Evolutionary conservation across 2,888 invertebrate genomes (phyloP).

Genomic region (Apomyelois bistriatella): DNA sequence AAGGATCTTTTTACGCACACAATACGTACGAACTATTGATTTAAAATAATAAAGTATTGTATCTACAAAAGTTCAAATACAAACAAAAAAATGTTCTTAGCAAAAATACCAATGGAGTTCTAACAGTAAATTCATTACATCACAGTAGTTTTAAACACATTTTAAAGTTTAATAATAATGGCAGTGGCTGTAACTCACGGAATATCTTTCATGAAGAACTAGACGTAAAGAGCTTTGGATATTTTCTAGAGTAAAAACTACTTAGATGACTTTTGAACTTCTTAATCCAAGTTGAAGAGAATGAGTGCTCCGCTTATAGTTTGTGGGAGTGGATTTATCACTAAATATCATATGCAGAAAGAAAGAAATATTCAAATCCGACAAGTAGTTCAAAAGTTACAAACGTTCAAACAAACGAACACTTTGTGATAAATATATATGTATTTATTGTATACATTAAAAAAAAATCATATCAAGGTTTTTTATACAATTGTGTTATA

Average conservation of each 20-base stretch:
- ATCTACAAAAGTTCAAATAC: no score
- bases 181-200: background rate
- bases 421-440: no score
- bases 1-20: no score
- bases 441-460: no score
- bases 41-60: no score
- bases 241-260: background rate
- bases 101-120: background rate
- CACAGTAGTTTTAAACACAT: background rate
- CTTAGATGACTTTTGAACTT: constrained; percentile 6
- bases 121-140: constrained; percentile 3
- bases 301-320: background rate
- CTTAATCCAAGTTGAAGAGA: constrained; percentile 2
- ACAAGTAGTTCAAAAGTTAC: no score
- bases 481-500: no score
- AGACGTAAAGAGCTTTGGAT: background rate
- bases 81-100: background rate
- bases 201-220: background rate
- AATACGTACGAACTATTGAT: no score
- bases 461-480: no score
- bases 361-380: no score
- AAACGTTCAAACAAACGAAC: no score
- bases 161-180: background rate
- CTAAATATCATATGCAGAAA: no score
- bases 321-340: background rate